Evolutionary conservation across 2,113 vertebrate genomes (phyloP).

Genomic region (Perca schrenkii): DNA sequence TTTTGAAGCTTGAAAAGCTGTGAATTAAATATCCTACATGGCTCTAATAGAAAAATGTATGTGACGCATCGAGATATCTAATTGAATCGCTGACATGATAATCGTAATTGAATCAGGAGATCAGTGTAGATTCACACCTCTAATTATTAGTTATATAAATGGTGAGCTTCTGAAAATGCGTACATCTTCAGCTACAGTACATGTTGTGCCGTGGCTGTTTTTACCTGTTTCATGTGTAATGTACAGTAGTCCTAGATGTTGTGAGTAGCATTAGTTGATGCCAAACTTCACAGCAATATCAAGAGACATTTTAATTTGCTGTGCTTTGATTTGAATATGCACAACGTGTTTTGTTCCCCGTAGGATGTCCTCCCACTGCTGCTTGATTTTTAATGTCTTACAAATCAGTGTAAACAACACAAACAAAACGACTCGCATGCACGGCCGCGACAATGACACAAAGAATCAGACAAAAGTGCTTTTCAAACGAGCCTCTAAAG

Average conservation of each 20-base stretch:
- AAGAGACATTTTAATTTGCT: conserved; percentile 8
- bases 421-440: conserved; percentile 44
- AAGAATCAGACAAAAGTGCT: conserved; percentile 40
- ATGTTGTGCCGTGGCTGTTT: neutral
- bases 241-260: neutral
- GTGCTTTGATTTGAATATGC: conserved; percentile 23
- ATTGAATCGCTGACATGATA: no score
- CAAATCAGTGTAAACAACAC: conserved; percentile 56
- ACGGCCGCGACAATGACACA: conserved; percentile 37
- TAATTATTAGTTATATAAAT: conserved; percentile 24
- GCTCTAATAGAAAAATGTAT: no score
- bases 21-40: no score
- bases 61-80: no score
- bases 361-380: conserved; percentile 20
- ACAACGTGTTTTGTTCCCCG: conserved; percentile 17
- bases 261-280: neutral
- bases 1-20: no score
- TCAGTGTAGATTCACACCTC: no score
- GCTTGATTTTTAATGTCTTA: neutral
- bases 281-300: neutral
- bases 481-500: conserved; percentile 38
- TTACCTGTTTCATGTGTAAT: conserved; percentile 14
- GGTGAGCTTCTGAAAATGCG: neutral
- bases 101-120: no score
- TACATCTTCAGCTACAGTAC: neutral